Conservation (phyloP, 2,113 vertebrate species). For the Chloropsis cyanopogon region DNA sequence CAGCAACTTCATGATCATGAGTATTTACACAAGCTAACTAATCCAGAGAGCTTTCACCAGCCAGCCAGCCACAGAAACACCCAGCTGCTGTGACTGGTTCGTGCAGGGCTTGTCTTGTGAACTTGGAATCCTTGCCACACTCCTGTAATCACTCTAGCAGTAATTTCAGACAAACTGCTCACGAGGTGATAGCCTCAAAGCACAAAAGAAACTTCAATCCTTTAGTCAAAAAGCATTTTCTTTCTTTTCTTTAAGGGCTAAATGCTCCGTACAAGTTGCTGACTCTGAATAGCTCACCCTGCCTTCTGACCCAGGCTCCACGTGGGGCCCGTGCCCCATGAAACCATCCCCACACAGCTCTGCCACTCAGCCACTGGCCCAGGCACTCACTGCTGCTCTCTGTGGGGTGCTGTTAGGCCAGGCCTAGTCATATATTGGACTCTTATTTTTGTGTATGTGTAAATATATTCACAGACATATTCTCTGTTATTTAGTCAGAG, state of each 20-base stretch:
- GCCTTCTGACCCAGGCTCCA: not conserved
- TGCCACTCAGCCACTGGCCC: not conserved
- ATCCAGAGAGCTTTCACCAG: not conserved
- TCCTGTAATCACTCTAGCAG: not conserved
- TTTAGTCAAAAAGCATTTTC: not conserved
- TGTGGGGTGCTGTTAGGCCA: not conserved
- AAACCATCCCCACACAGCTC: not conserved
- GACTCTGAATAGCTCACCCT: not conserved
- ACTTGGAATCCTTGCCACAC: not conserved
- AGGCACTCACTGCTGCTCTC: not conserved
- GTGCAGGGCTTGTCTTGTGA: fast-evolving
- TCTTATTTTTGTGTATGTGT: not conserved
- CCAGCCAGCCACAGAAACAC: not conserved
- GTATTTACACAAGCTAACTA: not conserved
- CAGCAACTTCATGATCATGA: not conserved
- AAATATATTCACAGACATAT: too few species aligned
- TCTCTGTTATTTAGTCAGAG: not conserved
- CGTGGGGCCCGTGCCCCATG: fast-evolving
- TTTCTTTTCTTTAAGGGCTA: not conserved
- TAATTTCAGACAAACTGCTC: not conserved
- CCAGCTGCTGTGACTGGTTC: not conserved
- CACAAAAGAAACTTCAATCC: not conserved
- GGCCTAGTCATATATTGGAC: not conserved
- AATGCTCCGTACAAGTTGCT: not conserved
- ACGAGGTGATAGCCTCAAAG: not conserved